Base-by-base conservation (phyloP, 2,888 invertebrate species). In the Macrophya annulata region DNA sequence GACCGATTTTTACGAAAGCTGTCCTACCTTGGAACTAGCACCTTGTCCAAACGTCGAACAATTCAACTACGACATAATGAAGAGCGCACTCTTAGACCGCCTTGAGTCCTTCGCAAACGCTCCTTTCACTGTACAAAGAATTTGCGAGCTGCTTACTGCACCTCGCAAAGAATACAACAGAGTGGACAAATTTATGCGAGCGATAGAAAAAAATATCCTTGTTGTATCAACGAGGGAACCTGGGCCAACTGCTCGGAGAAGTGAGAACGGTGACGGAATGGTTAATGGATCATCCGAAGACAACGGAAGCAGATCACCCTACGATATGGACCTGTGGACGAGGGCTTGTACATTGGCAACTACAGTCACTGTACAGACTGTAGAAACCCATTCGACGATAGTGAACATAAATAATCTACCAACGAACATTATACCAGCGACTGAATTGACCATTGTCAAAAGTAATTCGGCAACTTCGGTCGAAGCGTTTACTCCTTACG, bases 121-220 rank as follows among this genome's bases (percentile, higher is more conserved):
- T 9, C 99, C 99, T 0, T 99, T 99, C 92, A 99, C 99, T 25
- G 97, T 99, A 88, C 99, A 99, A 93, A 95, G 99, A 89, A 96
- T 99, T 87, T 99, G 99, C 94, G 99, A 99, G 93, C 95, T 99
- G 45, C 94, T 99, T 2, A 97, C 98, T 4, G 96, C 96, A 88
- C 99, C 99, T 1, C 96, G 97, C 37, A 98, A 98, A 92, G 99
- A 99, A 92, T 99, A 99, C 93, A 98, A 97, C 91, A 96, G 98
- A 87, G 97, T 98, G 87, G 99, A 99, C 93, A 99, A 99, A 93
- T 99, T 97, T 93, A 97, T 99, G 97, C 95, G 99, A 86, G 99
- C 99, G 0, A 95, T 99, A 86, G 99, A 99, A 93, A 99, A 99
- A 94, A 98, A 98, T 90, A 97, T 98, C 89, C 94, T 98, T 89